A percentile compares a stretch with the other conserved stretches of the same genome.
phyloP scores from a whole-genome alignment of 2,797 vertebrate genomes.

The Scomberomorus guttatus region DNA sequence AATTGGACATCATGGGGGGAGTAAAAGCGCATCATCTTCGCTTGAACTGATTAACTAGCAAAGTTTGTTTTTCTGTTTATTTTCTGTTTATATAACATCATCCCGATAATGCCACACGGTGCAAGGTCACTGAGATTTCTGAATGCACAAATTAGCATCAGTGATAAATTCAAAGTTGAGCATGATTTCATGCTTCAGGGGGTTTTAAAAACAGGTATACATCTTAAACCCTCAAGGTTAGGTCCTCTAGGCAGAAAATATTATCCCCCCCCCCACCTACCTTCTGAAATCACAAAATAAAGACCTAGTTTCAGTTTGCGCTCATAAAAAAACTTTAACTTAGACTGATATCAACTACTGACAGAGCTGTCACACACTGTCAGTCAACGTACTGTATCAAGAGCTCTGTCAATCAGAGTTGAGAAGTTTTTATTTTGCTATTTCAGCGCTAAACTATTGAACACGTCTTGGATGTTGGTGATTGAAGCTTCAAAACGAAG shows the following conservation, averaged over 20 bases:
- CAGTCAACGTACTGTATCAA: conserved; percentile 72
- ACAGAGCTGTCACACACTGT: conserved; percentile 71
- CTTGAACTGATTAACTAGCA: conserved; percentile 77
- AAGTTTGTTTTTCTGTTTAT: conserved; percentile 75
- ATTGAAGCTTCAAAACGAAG: conserved; percentile 71
- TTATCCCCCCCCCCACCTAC: conserved; percentile 52
- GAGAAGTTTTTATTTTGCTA: conserved; percentile 67
- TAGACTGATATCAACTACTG: conserved; percentile 64
- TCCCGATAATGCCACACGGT: conserved; percentile 26
- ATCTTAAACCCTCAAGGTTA: conserved; percentile 70
- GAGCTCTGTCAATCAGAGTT: conserved; percentile 66
- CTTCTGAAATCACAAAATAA: conserved; percentile 66
- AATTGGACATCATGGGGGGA: conserved; percentile 81
- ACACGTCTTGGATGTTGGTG: conserved; percentile 51
- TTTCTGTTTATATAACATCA: conserved; percentile 59
- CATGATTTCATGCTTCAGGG: conserved; percentile 51
- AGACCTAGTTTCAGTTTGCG: conserved; percentile 59
- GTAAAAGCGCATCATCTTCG: conserved; percentile 71
- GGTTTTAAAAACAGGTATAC: conserved; percentile 42
- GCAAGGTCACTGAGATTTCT: conserved; percentile 69
- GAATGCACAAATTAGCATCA: conserved; percentile 67
- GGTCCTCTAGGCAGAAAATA: conserved; percentile 64
- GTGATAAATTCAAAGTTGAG: conserved; percentile 54
- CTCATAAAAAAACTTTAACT: conserved; percentile 62
- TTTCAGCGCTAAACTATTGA: conserved; percentile 63